Conservation (phyloP, 2,797 vertebrate species). For the Ctenopoma multispine region DNA sequence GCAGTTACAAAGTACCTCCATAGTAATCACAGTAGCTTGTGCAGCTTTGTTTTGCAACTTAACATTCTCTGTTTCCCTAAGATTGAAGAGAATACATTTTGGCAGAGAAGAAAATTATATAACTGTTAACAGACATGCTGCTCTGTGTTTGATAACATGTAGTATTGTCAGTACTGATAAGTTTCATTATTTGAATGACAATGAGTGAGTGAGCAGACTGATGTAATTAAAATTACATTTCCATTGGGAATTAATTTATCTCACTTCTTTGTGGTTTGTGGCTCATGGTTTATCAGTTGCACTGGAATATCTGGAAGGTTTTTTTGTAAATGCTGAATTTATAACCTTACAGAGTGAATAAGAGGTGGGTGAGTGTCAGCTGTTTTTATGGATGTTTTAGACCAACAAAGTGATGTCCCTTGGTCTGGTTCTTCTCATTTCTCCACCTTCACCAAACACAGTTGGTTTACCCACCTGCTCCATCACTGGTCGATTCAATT, state of each 20-base stretch:
- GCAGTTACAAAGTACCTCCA: not conserved
- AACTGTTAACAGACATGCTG: slow-evolving; percentile 47
- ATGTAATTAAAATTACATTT: slow-evolving; percentile 59
- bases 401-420: no score
- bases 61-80: slow-evolving; percentile 17
- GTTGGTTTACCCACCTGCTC: no score
- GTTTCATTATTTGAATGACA: slow-evolving; percentile 58
- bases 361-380: not conserved
- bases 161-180: slow-evolving; percentile 58
- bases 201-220: slow-evolving; percentile 52
- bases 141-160: slow-evolving; percentile 47
- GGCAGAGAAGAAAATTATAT: slow-evolving; percentile 38
- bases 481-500: no score
- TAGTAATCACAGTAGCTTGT: slow-evolving; percentile 2
- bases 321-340: slow-evolving; percentile 17
- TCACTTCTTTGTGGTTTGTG: slow-evolving; percentile 31
- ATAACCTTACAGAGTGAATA: not conserved
- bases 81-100: slow-evolving; percentile 35
- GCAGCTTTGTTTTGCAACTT: slow-evolving; percentile 13
- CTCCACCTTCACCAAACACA: no score
- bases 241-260: slow-evolving; percentile 37
- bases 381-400: not conserved
- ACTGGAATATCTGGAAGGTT: slow-evolving; percentile 1
- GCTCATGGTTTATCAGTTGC: slow-evolving; percentile 17
- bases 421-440: no score